A percentile compares a stretch with the other conserved stretches of the same genome.
Evolutionary conservation across 2,113 vertebrate species (phyloP).

Genomic region (Sminthopsis crassicaudata): DNA sequence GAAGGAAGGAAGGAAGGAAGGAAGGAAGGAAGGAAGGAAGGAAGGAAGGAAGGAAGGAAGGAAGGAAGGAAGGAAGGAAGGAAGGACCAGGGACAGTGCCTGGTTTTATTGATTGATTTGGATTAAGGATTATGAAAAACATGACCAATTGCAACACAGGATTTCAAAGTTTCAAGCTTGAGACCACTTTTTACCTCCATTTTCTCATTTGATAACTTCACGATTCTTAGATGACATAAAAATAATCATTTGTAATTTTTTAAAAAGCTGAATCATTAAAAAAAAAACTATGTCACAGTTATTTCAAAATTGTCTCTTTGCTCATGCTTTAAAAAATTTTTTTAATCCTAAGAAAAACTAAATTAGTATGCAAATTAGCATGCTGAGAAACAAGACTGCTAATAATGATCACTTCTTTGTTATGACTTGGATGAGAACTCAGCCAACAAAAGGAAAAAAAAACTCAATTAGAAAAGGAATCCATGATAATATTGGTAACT

Average conservation of each 20-base stretch:
- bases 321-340: neutral
- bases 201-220: neutral
- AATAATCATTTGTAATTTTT: neutral
- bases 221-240: neutral
- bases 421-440: constrained; percentile 46
- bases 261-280: neutral
- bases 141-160: neutral
- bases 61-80: no score
- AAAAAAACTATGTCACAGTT: neutral
- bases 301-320: constrained; percentile 3
- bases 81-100: neutral
- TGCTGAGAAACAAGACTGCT: neutral
- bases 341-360: constrained; percentile 17
- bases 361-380: constrained; percentile 50
- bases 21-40: no score
- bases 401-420: constrained; percentile 43
- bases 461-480: constrained; percentile 40
- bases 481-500: constrained; percentile 53
- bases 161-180: neutral
- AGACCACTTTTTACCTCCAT: no score
- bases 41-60: neutral
- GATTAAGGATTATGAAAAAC: neutral
- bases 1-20: neutral
- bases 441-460: constrained; percentile 55
- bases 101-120: neutral